Evolutionary conservation across 2,888 invertebrate species (phyloP).

Genomic region (Ashinkailepas kermadecensis): DNA sequence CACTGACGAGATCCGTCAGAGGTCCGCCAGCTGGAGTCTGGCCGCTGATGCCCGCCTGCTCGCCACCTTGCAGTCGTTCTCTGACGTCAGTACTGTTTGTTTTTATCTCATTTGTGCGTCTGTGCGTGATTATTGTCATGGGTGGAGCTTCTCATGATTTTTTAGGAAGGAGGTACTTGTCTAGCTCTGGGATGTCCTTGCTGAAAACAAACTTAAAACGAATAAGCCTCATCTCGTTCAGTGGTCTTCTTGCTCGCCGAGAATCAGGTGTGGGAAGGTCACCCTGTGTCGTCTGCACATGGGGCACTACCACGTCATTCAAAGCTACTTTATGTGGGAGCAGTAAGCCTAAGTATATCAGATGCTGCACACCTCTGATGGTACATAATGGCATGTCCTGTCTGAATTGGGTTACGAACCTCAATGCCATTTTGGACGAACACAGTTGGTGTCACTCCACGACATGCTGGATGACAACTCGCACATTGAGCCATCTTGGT

Average conservation of each 20-base stretch:
- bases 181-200: not conserved
- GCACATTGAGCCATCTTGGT: no score
- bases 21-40: not conserved
- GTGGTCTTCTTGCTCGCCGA: not conserved
- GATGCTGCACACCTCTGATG: no score
- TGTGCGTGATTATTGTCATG: not conserved
- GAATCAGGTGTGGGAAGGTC: no score
- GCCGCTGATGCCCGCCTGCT: not conserved
- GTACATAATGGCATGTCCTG: no score
- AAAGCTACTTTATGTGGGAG: no score
- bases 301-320: no score
- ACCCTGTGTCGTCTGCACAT: no score
- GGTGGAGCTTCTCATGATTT: not conserved
- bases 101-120: not conserved
- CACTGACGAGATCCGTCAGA: not conserved
- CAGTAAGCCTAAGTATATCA: no score
- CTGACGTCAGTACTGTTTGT: not conserved
- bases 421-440: no score
- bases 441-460: no score
- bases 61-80: not conserved
- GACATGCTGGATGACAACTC: no score
- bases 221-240: not conserved
- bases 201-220: not conserved
- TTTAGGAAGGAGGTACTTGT: not conserved
- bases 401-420: no score